Evolutionary conservation across 2,888 invertebrate genomes (phyloP).

Genomic region (Heteropelma amictum): DNA sequence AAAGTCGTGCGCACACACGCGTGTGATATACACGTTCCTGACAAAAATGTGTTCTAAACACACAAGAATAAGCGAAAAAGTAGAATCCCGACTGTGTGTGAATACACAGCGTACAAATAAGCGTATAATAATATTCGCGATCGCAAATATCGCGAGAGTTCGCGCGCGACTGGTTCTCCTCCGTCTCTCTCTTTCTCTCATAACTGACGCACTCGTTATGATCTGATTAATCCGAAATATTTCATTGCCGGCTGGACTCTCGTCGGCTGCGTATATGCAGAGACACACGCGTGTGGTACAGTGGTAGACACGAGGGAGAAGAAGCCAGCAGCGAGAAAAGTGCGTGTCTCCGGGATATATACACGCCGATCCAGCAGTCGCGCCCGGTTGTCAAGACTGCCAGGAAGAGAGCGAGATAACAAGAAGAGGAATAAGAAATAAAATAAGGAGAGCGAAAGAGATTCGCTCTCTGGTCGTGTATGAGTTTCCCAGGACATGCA

Average conservation of each 20-base stretch:
- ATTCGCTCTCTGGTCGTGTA: constrained; percentile 21
- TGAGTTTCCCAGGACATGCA: constrained; percentile 14
- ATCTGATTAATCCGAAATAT: constrained; percentile 67
- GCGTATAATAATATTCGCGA: background rate
- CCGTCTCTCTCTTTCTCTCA: constrained; percentile 17
- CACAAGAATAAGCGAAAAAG: background rate
- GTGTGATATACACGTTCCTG: too few species aligned
- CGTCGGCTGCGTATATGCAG: constrained; percentile 1
- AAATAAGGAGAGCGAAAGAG: constrained; percentile 32
- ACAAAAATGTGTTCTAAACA: too few species aligned
- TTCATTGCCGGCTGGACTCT: constrained; percentile 56
- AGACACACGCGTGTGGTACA: background rate
- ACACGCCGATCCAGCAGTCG: constrained; percentile 44
- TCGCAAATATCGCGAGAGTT: constrained; percentile 30
- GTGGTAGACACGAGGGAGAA: background rate
- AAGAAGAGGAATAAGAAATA: constrained; percentile 18
- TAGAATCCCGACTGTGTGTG: background rate
- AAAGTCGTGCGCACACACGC: too few species aligned
- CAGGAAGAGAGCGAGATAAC: constrained; percentile 51
- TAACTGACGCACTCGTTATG: constrained; percentile 59
- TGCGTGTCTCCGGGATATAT: constrained; percentile 53
- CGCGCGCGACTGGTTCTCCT: constrained; percentile 63
- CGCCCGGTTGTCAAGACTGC: constrained; percentile 53
- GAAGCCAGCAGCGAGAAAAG: constrained; percentile 18
- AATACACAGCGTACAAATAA: background rate